A percentile compares a stretch with the other conserved stretches of the same genome.
Conservation (phyloP, 1,140 invertebrate genomes). For the Sipha flava region DNA sequence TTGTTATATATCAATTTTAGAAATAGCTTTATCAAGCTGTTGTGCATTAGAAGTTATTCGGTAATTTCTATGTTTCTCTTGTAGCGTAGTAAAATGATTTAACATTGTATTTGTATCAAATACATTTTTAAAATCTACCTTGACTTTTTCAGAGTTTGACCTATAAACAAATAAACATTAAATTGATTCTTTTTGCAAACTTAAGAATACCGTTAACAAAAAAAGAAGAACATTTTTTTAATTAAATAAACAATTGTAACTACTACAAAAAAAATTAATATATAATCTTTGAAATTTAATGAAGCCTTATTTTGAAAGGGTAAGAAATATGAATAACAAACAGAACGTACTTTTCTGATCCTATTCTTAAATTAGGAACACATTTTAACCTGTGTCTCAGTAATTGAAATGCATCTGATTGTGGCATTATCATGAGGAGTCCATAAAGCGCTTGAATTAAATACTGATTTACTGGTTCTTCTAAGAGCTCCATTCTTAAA, state of each 20-base stretch:
- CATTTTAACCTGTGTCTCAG: constrained; percentile 80
- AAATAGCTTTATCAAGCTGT: not conserved
- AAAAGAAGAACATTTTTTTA: too few relatives aligned
- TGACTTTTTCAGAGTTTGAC: not conserved
- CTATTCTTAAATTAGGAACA: constrained; percentile 56
- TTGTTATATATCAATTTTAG: not conserved
- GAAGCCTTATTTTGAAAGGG: not conserved
- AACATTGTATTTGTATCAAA: constrained; percentile 17
- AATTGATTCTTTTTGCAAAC: not conserved
- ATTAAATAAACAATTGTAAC: too few relatives aligned
- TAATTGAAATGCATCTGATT: constrained; percentile 89
- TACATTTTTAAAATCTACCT: not conserved
- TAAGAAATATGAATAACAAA: not conserved
- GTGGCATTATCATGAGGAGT: constrained; percentile 93
- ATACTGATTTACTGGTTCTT: constrained; percentile 62
- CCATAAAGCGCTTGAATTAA: constrained; percentile 88
- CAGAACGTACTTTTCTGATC: not conserved
- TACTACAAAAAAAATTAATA: too few relatives aligned
- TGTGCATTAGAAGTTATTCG: not conserved
- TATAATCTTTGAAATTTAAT: too few relatives aligned
- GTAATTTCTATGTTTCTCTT: constrained; percentile 33
- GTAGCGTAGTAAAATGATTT: constrained; percentile 8
- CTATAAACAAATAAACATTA: not conserved
- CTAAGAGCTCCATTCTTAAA: constrained; percentile 81
- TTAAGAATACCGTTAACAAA: too few relatives aligned